A percentile compares a stretch with the other conserved stretches of the same genome.
Conservation (phyloP, 2,888 invertebrate genomes). For the Parelbella ahira region DNA sequence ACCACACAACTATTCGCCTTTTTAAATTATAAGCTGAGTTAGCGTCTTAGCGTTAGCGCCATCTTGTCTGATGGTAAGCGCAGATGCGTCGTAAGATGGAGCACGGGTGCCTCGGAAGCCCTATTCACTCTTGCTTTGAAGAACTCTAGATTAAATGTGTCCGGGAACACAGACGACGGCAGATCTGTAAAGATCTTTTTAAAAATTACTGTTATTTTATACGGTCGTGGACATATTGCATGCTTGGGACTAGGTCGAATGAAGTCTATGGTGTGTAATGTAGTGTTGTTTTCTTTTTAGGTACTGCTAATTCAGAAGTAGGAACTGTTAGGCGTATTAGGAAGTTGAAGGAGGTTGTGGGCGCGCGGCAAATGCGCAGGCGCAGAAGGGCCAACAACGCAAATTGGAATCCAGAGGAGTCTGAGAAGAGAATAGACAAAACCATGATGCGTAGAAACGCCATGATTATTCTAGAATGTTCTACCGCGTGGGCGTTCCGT, state of each 20-base stretch:
- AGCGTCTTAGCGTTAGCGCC: too few relatives aligned
- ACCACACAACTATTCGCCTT: too few relatives aligned
- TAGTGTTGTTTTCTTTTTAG: slow-evolving; percentile 61
- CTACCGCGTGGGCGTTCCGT: slow-evolving; percentile 70
- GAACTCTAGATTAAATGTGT: too few relatives aligned
- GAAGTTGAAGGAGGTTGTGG: slow-evolving; percentile 65
- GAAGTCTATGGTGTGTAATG: slow-evolving; percentile 32
- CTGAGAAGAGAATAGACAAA: slow-evolving; percentile 62
- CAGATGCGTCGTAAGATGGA: too few relatives aligned
- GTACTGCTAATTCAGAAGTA: slow-evolving; percentile 55
- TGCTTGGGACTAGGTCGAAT: slow-evolving; percentile 17
- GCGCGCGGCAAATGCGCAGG: slow-evolving; percentile 67
- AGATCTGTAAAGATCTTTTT: too few relatives aligned
- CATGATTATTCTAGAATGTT: slow-evolving; percentile 56
- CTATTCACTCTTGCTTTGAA: too few relatives aligned
- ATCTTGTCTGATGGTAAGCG: too few relatives aligned
- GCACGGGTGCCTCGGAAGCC: too few relatives aligned
- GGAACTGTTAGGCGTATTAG: slow-evolving; percentile 52
- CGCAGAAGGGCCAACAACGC: slow-evolving; percentile 68
- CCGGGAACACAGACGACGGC: too few relatives aligned
- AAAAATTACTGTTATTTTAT: too few relatives aligned
- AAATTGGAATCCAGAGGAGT: slow-evolving; percentile 54
- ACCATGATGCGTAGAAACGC: slow-evolving; percentile 73
- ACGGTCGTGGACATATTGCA: too few relatives aligned
- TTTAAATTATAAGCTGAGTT: too few relatives aligned